Conservation (phyloP, 1,140 invertebrate species). For the Eurosta solidaginis region DNA sequence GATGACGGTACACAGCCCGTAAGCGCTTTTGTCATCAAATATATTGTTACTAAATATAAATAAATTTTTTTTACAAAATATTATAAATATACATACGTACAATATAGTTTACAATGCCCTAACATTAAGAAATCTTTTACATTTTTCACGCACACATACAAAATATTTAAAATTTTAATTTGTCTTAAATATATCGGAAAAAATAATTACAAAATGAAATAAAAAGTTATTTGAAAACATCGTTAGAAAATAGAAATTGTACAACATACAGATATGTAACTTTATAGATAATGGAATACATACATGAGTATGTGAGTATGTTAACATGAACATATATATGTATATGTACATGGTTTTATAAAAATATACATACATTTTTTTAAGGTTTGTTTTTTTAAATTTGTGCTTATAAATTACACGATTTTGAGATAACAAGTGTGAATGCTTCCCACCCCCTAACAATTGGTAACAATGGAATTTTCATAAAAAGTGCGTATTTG, state of each 20-base stretch:
- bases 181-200: background rate
- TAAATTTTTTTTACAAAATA: background rate
- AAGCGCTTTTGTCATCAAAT: too few relatives aligned
- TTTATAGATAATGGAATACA: conserved; percentile 4
- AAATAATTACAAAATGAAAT: background rate
- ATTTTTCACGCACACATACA: background rate
- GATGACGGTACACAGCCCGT: too few relatives aligned
- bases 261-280: too few relatives aligned
- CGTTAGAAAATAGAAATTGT: background rate
- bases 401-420: background rate
- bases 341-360: background rate
- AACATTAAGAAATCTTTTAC: background rate
- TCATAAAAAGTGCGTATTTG: background rate
- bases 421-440: background rate
- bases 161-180: background rate
- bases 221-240: too few relatives aligned
- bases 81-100: background rate
- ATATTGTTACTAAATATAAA: too few relatives aligned
- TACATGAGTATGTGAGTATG: background rate
- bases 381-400: background rate
- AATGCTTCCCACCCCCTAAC: background rate
- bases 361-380: background rate
- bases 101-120: background rate
- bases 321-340: background rate
- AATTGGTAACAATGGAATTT: background rate